Evolutionary conservation across 2,888 invertebrate species (phyloP).

Genomic region (Conomelus anceps): DNA sequence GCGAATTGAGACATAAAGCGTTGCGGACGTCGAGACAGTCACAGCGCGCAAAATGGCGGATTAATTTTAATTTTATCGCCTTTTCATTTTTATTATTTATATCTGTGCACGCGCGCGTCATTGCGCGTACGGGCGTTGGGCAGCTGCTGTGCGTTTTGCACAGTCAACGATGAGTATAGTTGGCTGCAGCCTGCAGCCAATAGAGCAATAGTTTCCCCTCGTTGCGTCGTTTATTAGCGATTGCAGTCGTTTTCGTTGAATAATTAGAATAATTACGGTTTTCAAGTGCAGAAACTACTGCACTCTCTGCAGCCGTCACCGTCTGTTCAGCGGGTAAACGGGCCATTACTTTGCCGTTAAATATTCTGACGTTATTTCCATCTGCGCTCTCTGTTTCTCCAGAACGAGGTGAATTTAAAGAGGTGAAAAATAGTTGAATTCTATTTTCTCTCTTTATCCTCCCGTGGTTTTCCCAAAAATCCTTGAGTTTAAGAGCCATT

Average conservation of each 20-base stretch:
- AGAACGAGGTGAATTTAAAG: too few relatives aligned
- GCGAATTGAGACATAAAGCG: neutral
- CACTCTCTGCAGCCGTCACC: neutral
- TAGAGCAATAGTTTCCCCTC: neutral
- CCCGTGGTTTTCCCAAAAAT: too few relatives aligned
- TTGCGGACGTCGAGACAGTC: neutral
- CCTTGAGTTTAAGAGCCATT: too few relatives aligned
- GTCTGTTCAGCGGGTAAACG: neutral
- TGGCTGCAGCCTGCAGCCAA: neutral
- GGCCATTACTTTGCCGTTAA: neutral
- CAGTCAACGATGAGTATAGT: too few relatives aligned
- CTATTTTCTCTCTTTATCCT: too few relatives aligned
- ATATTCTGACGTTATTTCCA: neutral
- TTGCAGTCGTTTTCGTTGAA: neutral
- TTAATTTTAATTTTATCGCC: neutral
- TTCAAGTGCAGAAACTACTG: neutral
- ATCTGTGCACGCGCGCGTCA: neutral
- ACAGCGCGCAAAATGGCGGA: neutral
- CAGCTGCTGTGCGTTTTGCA: neutral
- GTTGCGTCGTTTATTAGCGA: neutral
- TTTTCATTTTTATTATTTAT: neutral
- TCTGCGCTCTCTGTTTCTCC: neutral
- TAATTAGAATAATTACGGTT: neutral
- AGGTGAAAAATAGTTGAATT: too few relatives aligned
- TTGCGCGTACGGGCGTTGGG: neutral